phyloP scores from a whole-genome alignment of 2,888 invertebrate genomes.

The Operophtera brumata region DNA sequence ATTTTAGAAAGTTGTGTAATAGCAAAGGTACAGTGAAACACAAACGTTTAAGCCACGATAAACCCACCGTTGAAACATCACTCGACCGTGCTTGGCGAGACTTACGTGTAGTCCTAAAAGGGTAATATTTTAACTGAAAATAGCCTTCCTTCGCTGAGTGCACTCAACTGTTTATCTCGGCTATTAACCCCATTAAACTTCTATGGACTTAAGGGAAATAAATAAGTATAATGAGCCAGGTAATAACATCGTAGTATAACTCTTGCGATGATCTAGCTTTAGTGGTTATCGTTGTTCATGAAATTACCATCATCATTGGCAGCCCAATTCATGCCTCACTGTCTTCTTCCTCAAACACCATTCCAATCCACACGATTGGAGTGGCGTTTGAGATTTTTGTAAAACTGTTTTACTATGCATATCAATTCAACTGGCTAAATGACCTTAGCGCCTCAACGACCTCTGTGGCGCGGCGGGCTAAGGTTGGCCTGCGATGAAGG shows the following conservation, averaged over 20 bases:
- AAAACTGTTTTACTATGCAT: too few species aligned
- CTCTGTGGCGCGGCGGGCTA: too few species aligned
- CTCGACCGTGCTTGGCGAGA: slow-evolving; percentile 45
- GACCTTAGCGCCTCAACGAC: too few species aligned
- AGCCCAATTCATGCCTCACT: too few species aligned
- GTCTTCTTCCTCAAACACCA: too few species aligned
- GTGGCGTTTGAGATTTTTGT: too few species aligned
- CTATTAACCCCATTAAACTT: slow-evolving; percentile 65
- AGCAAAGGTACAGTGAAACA: slow-evolving; percentile 10
- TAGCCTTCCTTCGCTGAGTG: slow-evolving; percentile 57
- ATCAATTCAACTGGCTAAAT: too few species aligned
- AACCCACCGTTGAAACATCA: slow-evolving; percentile 44
- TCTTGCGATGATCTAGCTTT: not conserved
- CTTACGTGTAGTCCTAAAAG: slow-evolving; percentile 69
- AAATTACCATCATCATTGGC: not conserved
- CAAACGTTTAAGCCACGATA: slow-evolving; percentile 32
- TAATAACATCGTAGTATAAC: slow-evolving; percentile 4
- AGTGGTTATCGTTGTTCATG: not conserved
- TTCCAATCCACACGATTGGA: too few species aligned
- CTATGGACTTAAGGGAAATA: slow-evolving; percentile 26
- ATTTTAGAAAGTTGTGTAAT: not conserved
- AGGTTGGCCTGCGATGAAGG: too few species aligned
- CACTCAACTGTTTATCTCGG: slow-evolving; percentile 66
- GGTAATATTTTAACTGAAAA: slow-evolving; percentile 73
- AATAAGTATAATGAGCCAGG: slow-evolving; percentile 16